Conservation (phyloP, 2,888 invertebrate species). For the Leptopilina syphax region DNA sequence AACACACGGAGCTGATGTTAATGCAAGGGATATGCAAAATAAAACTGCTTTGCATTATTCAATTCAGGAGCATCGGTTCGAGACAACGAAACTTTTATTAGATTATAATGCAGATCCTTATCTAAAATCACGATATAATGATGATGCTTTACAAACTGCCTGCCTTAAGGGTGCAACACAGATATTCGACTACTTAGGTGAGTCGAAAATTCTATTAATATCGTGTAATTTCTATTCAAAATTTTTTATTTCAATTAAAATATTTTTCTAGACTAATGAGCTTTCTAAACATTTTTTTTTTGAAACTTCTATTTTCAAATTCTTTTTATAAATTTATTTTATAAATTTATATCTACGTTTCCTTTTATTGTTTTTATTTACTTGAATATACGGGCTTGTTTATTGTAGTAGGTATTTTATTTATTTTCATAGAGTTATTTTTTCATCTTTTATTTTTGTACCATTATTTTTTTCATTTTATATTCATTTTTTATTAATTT, state of each 20-base stretch:
- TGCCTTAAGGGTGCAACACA: slow-evolving; percentile 88
- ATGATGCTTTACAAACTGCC: slow-evolving; percentile 93
- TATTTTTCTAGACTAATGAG: neutral
- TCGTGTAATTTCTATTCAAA: neutral
- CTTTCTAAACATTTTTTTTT: neutral
- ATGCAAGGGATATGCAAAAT: slow-evolving; percentile 92
- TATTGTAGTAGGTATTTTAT: no score
- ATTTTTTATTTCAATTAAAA: neutral
- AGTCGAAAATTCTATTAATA: slow-evolving; percentile 24
- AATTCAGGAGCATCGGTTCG: slow-evolving; percentile 89
- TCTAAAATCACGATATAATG: slow-evolving; percentile 87
- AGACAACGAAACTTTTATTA: slow-evolving; percentile 89
- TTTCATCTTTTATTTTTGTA: no score
- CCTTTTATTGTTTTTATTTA: no score
- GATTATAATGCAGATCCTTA: slow-evolving; percentile 88
- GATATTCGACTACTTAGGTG: slow-evolving; percentile 85
- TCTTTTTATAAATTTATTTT: slow-evolving; percentile 34
- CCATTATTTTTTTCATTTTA: no score
- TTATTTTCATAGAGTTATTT: no score
- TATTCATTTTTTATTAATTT: no score
- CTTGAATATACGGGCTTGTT: no score
- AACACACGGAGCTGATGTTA: slow-evolving; percentile 88
- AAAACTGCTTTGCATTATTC: slow-evolving; percentile 96
- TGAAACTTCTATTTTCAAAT: neutral
- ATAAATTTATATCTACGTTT: no score